phyloP scores from a whole-genome alignment of 30 jellyfish, hydroid and myxozoan species.

The Pelagia noctiluca region DNA sequence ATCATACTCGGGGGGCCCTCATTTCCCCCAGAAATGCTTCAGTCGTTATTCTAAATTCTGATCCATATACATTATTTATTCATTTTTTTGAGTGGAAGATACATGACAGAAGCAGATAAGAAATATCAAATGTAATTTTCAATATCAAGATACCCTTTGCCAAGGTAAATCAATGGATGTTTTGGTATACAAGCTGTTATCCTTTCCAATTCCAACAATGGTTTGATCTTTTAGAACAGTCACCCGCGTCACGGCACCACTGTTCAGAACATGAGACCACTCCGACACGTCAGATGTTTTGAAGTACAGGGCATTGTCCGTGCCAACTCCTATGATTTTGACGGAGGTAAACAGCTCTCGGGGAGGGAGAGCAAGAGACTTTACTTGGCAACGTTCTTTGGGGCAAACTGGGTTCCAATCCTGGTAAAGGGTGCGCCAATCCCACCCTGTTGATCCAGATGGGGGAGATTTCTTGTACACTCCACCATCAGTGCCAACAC shows the following conservation, averaged over 20 bases:
- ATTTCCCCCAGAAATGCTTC: too few relatives aligned
- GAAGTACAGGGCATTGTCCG: slow-evolving; percentile 3
- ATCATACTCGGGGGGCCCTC: too few relatives aligned
- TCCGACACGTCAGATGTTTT: background rate
- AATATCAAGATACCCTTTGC: too few relatives aligned
- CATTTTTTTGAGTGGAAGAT: too few relatives aligned
- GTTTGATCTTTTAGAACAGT: slow-evolving; percentile 13
- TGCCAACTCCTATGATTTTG: slow-evolving; percentile 30
- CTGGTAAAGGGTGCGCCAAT: background rate
- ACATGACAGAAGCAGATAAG: too few relatives aligned
- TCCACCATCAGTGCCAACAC: too few relatives aligned
- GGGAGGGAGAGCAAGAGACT: background rate
- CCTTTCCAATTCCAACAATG: slow-evolving; percentile 27
- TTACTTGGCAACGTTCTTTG: slow-evolving; percentile 21
- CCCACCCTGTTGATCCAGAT: background rate
- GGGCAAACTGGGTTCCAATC: background rate
- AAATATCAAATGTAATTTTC: too few relatives aligned
- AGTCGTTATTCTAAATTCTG: too few relatives aligned
- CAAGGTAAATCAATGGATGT: background rate
- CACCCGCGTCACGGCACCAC: slow-evolving; percentile 13
- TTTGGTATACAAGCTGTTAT: background rate
- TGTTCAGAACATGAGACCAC: slow-evolving; percentile 7
- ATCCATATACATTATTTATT: too few relatives aligned
- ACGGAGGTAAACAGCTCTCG: background rate
- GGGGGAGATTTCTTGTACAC: background rate